Base-by-base conservation (phyloP, 2,113 vertebrate genomes). In the Natator depressus region DNA sequence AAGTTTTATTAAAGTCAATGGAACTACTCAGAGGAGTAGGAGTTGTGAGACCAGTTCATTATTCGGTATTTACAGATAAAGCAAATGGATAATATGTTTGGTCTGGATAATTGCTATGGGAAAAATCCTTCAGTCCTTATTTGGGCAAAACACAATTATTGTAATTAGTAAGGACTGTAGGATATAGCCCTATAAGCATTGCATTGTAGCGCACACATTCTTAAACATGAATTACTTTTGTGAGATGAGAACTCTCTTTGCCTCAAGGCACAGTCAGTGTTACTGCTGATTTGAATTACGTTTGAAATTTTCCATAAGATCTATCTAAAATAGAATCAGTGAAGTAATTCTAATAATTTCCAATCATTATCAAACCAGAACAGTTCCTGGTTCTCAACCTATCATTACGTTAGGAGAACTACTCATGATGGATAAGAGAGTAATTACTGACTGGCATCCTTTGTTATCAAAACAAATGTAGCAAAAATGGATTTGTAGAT, bases 301-400 rank as follows among this genome's bases (percentile, higher is more conserved):
- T 80, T 49, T 95, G 93, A 93, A 87, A 6, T 93, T 94, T 97
- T 95, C 82, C 89, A 95, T 75, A 92, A 93, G 93, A 88, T 89
- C 88, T 89, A 83, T 96, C 89, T 94, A 94, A 93, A 86, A 75
- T 87, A 91, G 91, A 87, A 54, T 85, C 93, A 95, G 57, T 65
- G 83, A 95, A 95, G 89, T 90, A 88, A 51, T 97, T 90, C 94
- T 92, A 91, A 80, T 94, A 29, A 88, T 90, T 95, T 91, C 93
- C 85, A 93, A 93, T 96, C 4, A 35, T 82, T 85, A 85, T 93
- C 89, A 87, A 95, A 89, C 54, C 54, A 86, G 46, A 94, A 51
- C 1, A 2, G 72, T 88, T 94, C 46, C 65, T 76, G 81, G 49
- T 78, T 91, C 86, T 46, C 54, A 69, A 85, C 14, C 1, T 38